Conservation (phyloP, 2,113 vertebrate genomes). For the Zosterops hypoxanthus region DNA sequence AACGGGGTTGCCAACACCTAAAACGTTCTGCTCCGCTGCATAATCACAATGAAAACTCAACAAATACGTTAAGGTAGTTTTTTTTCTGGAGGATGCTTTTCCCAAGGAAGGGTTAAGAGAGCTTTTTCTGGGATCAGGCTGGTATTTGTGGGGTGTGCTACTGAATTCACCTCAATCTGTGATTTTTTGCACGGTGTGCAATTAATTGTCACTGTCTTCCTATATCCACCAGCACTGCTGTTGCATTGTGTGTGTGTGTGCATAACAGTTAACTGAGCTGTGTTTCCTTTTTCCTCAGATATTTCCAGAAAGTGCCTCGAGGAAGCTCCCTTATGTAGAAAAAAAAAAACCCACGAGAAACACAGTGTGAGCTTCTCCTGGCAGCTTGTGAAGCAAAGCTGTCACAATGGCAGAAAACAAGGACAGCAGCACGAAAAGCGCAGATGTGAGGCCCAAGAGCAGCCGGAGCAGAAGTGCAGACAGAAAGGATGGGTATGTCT, state of each 20-base stretch:
- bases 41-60: background rate
- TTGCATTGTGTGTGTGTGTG: background rate
- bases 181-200: background rate
- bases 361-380: background rate
- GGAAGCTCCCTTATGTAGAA: constrained; percentile 55
- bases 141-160: background rate
- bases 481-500: constrained; percentile 87
- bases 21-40: background rate
- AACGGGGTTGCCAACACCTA: background rate
- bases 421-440: constrained; percentile 77
- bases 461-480: constrained; percentile 91
- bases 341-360: background rate
- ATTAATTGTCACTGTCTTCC: background rate
- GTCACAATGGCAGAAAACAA: constrained; percentile 79
- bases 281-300: constrained; percentile 40
- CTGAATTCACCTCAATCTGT: background rate
- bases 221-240: background rate
- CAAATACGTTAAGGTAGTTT: background rate
- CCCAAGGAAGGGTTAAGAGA: background rate
- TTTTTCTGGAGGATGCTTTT: background rate
- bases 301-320: constrained; percentile 49
- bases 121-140: background rate
- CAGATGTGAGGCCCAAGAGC: constrained; percentile 88
- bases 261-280: background rate
- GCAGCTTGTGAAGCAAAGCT: constrained; percentile 13